Percentiles rank a stretch among this genome's conserved stretches.
Conservation (phyloP, 2,888 invertebrate genomes). For the Andrena haemorrhoa region DNA sequence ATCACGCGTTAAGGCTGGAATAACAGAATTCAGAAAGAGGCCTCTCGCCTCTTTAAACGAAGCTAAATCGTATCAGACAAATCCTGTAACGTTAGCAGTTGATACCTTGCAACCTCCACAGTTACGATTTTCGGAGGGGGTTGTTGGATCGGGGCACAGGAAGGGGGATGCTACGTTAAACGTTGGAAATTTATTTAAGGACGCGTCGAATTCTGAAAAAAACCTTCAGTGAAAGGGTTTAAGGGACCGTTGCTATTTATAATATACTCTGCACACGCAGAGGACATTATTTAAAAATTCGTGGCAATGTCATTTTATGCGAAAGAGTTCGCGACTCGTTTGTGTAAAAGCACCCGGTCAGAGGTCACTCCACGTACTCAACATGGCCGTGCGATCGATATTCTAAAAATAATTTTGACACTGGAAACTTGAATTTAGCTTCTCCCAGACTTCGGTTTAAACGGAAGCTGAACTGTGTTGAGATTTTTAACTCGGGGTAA, state of each 20-base stretch:
- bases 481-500: neutral
- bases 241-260: neutral
- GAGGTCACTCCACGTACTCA: conserved; percentile 59
- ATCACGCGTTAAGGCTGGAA: conserved; percentile 16
- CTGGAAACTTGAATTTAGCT: conserved; percentile 50
- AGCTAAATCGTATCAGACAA: conserved; percentile 27
- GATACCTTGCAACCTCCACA: neutral
- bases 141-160: no score
- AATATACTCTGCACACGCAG: neutral
- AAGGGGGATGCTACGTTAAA: neutral
- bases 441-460: conserved; percentile 27
- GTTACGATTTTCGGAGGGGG: neutral
- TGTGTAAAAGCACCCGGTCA: conserved; percentile 51
- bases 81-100: conserved; percentile 1
- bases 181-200: neutral
- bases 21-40: conserved; percentile 15
- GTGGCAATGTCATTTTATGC: neutral
- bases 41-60: conserved; percentile 31
- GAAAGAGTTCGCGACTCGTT: conserved; percentile 45
- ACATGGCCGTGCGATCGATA: conserved; percentile 69
- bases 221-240: neutral
- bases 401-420: conserved; percentile 71
- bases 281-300: neutral
- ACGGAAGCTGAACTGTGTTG: neutral
- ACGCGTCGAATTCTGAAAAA: no score